Evolutionary conservation across 2,888 invertebrate genomes (phyloP).

Genomic region (Hartigia nigra): DNA sequence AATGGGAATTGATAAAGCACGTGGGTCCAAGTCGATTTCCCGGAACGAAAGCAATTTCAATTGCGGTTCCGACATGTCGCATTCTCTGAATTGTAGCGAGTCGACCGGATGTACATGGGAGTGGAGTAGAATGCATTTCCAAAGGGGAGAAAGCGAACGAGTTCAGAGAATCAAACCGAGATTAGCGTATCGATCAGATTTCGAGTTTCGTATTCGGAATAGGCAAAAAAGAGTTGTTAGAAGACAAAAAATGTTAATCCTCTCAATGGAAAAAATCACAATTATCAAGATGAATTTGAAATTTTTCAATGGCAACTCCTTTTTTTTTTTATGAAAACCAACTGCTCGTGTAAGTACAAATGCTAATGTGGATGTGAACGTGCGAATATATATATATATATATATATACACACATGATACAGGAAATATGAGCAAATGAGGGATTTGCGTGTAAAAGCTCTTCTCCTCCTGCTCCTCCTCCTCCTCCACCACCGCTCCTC

Average conservation of each 20-base stretch:
- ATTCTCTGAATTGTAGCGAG: neutral
- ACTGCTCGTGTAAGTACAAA: neutral
- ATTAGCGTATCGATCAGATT: neutral
- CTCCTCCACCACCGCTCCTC: neutral
- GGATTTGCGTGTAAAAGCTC: neutral
- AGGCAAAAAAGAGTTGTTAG: too few species aligned
- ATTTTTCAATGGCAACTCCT: neutral
- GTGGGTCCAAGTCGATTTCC: neutral
- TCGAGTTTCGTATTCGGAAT: neutral
- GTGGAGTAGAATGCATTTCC: neutral
- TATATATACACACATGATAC: neutral
- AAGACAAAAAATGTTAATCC: neutral
- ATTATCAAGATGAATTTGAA: neutral
- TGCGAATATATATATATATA: too few species aligned
- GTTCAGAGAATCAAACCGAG: neutral
- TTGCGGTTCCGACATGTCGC: neutral
- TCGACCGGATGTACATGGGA: neutral
- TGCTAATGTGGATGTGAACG: neutral
- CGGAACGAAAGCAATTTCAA: neutral
- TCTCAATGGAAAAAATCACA: neutral
- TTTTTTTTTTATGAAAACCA: neutral
- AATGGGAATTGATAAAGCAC: neutral
- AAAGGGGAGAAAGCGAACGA: neutral
- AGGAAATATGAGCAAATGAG: neutral
- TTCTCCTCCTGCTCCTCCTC: neutral